Evolutionary conservation across 1,140 invertebrate species (phyloP).

Genomic region (Drosophila saltans): DNA sequence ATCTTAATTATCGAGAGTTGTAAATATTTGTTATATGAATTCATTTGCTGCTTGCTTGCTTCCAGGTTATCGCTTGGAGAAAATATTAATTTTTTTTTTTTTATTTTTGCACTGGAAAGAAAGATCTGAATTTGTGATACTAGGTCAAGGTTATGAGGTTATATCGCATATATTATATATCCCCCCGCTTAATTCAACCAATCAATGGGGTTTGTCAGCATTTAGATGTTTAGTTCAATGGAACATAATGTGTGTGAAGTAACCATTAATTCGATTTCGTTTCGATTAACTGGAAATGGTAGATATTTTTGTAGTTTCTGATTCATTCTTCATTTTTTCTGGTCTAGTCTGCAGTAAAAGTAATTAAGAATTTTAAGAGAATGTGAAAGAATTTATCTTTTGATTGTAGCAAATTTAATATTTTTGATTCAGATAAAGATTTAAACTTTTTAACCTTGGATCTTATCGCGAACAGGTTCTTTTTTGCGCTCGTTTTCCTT

Average conservation of each 20-base stretch:
- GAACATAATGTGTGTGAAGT: slow-evolving; percentile 4
- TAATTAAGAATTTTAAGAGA: too few relatives aligned
- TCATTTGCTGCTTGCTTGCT: neutral
- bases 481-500: too few relatives aligned
- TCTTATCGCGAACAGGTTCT: too few relatives aligned
- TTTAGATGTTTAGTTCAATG: slow-evolving; percentile 11
- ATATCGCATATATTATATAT: slow-evolving; percentile 42
- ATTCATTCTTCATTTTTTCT: neutral
- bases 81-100: neutral
- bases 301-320: neutral
- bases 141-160: slow-evolving; percentile 63
- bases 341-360: too few relatives aligned
- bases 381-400: too few relatives aligned
- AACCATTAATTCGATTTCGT: neutral
- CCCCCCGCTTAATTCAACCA: neutral
- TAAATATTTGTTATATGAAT: slow-evolving; percentile 43
- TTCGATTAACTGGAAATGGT: neutral
- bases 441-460: too few relatives aligned
- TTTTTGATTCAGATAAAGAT: too few relatives aligned
- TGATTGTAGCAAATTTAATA: too few relatives aligned
- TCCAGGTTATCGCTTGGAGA: neutral
- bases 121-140: slow-evolving; percentile 50
- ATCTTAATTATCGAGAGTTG: slow-evolving; percentile 15
- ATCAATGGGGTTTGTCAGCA: slow-evolving; percentile 45
- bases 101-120: slow-evolving; percentile 8